A percentile compares a stretch with the other conserved stretches of the same genome.
These are phyloP conservation scores for Clarias macrocephalus DNA, from an alignment of 2,113 vertebrate genomes.

Conservation along the genomic window DNA sequence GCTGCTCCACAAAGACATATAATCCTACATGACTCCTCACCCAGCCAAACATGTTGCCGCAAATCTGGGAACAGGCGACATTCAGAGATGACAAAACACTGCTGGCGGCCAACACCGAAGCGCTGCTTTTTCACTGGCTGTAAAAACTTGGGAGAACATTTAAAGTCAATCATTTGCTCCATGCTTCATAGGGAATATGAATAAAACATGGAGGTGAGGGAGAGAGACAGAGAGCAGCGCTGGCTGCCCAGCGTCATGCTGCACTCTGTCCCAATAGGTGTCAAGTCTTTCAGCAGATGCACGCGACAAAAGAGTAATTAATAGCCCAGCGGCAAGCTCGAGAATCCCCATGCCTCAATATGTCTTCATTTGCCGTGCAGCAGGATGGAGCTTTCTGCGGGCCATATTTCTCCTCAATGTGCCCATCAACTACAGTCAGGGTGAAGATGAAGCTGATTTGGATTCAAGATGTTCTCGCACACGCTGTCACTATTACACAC, in stretches of 20 bases:
- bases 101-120: conserved; percentile 3
- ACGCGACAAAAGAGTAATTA: conserved; percentile 92
- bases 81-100: conserved; percentile 1
- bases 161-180: conserved; percentile 38
- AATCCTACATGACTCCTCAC: conserved; percentile 19
- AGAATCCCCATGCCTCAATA: conserved; percentile 67
- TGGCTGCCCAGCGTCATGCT: conserved; percentile 52
- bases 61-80: conserved; percentile 10
- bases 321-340: conserved; percentile 70
- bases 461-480: conserved; percentile 25
- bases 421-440: conserved; percentile 66
- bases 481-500: not conserved
- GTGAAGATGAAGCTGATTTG: conserved; percentile 22
- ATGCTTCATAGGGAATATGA: conserved; percentile 44
- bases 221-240: conserved; percentile 38
- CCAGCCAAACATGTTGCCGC: conserved; percentile 9
- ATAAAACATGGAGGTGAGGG: conserved; percentile 46
- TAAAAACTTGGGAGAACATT: conserved; percentile 38
- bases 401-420: conserved; percentile 74
- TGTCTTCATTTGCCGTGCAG: conserved; percentile 73
- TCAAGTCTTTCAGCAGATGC: conserved; percentile 71
- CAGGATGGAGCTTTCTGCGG: conserved; percentile 63
- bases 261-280: conserved; percentile 51
- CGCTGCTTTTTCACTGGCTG: conserved; percentile 6
- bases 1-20: conserved; percentile 13